Evolutionary conservation across 2,113 vertebrate species (phyloP).

Genomic region (Pterocles gutturalis): DNA sequence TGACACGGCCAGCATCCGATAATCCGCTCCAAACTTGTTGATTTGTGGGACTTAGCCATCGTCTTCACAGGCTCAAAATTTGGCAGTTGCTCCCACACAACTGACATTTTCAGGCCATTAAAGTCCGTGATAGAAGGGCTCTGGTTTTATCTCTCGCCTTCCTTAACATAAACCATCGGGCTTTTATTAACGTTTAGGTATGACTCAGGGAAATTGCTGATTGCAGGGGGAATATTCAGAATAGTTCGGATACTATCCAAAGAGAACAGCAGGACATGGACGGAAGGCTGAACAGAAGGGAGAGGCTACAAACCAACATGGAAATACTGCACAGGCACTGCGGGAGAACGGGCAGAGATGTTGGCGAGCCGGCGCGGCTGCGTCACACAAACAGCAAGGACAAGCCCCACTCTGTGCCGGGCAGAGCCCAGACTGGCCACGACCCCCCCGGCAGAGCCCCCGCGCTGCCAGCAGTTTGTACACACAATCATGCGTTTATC

Average conservation of each 20-base stretch:
- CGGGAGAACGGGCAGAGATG: background rate
- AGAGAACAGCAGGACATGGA: background rate
- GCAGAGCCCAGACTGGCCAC: background rate
- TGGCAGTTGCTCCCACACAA: constrained; percentile 59
- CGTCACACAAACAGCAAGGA: background rate
- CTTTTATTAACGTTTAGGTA: constrained; percentile 65
- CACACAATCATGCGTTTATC: constrained; percentile 59
- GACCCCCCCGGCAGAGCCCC: background rate
- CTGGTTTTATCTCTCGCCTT: constrained; percentile 55
- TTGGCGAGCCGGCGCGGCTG: background rate
- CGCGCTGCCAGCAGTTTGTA: background rate
- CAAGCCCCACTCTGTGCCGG: background rate
- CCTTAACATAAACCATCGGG: constrained; percentile 67
- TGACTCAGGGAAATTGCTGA: constrained; percentile 30
- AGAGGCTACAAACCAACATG: background rate
- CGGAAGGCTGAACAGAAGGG: background rate
- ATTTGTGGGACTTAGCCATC: constrained; percentile 49
- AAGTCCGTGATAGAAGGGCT: constrained; percentile 64
- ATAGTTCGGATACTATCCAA: background rate
- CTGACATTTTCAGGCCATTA: constrained; percentile 77
- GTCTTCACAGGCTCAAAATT: constrained; percentile 48
- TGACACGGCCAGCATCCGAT: constrained; percentile 50
- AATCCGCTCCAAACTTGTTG: constrained; percentile 69
- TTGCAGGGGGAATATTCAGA: background rate
- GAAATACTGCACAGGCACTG: background rate